phyloP scores from a whole-genome alignment of 1,140 invertebrate genomes.

The Nixonia krombeini region DNA sequence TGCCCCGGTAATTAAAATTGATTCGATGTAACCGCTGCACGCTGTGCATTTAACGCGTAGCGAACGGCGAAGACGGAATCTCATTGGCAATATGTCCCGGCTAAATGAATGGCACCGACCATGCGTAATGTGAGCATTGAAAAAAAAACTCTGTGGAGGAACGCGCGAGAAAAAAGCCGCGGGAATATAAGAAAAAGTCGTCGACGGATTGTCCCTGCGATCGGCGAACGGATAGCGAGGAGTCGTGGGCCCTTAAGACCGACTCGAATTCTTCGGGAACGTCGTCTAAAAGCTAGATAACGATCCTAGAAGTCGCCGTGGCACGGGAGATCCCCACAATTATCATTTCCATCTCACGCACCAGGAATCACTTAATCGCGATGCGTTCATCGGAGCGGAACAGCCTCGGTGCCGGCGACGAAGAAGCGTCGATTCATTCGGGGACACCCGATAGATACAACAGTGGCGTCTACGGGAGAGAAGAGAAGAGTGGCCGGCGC shows the following conservation, averaged over 20 bases:
- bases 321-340: conserved; percentile 22
- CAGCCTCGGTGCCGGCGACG: background rate
- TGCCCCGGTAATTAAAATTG: too few species aligned
- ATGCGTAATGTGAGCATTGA: conserved; percentile 13
- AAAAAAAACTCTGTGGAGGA: conserved; percentile 1
- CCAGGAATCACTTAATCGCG: conserved; percentile 38
- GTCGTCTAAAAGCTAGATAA: conserved; percentile 29
- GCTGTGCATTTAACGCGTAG: too few species aligned
- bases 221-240: conserved; percentile 28
- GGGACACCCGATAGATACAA: conserved; percentile 11
- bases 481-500: too few species aligned
- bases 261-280: conserved; percentile 31
- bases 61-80: background rate
- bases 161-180: background rate
- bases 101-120: conserved; percentile 17
- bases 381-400: conserved; percentile 26
- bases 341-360: conserved; percentile 31
- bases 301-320: conserved; percentile 27
- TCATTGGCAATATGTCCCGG: conserved; percentile 2
- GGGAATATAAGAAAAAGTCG: conserved; percentile 21
- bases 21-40: too few species aligned
- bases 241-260: conserved; percentile 20
- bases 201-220: conserved; percentile 33
- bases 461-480: background rate
- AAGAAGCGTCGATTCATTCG: background rate